phyloP scores from a whole-genome alignment of 2,113 vertebrate species.

The Stigmatopora nigra region DNA sequence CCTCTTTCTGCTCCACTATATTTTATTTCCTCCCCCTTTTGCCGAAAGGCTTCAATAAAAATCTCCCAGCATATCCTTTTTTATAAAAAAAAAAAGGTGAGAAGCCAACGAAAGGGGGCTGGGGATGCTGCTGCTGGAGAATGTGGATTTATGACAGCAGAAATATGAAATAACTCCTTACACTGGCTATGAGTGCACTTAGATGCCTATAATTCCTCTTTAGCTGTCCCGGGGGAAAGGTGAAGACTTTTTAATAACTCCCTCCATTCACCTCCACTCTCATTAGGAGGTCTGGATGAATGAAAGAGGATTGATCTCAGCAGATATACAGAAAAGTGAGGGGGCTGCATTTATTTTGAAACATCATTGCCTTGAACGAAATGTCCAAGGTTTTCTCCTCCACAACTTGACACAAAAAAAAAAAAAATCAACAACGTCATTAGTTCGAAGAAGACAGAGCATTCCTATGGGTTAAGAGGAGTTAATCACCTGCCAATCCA shows the following conservation, averaged over 20 bases:
- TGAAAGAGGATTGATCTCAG: conserved; percentile 53
- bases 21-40: conserved; percentile 30
- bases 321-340: conserved; percentile 34
- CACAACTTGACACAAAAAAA: conserved; percentile 50
- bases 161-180: conserved; percentile 57
- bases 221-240: conserved; percentile 49
- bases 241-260: conserved; percentile 70
- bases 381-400: conserved; percentile 42
- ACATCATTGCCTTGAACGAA: conserved; percentile 8
- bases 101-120: conserved; percentile 21
- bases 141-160: conserved; percentile 52
- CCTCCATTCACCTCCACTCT: conserved; percentile 60
- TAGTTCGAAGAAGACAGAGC: conserved; percentile 52
- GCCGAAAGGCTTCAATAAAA: conserved; percentile 38
- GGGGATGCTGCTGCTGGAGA: conserved; percentile 22
- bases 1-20: conserved; percentile 20
- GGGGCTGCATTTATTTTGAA: conserved; percentile 18
- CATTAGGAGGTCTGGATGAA: conserved; percentile 57
- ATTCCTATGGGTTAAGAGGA: conserved; percentile 64
- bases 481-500: conserved; percentile 69
- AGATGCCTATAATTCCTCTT: conserved; percentile 63
- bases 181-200: conserved; percentile 56
- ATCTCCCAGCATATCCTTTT: conserved; percentile 25
- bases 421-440: conserved; percentile 56
- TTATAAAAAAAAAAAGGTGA: conserved; percentile 13